A percentile compares a stretch with the other conserved stretches of the same genome.
These are phyloP conservation scores for Pseudolaguvia tuberculata DNA, from an alignment of 2,113 vertebrate genomes.

Conservation along the genomic window DNA sequence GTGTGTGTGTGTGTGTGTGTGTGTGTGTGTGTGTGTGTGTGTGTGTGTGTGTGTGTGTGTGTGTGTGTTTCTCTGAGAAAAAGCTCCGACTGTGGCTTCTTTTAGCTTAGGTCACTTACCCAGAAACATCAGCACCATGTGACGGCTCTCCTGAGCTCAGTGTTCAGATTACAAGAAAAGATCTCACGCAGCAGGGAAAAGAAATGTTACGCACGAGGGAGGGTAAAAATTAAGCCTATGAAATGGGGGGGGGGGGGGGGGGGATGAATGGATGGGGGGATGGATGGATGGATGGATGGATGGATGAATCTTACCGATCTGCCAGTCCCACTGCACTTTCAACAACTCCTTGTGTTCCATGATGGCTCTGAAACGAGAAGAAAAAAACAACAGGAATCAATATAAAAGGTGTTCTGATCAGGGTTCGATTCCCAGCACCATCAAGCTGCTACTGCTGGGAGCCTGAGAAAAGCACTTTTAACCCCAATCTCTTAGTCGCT, in stretches of 20 bases:
- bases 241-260: not conserved
- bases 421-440: no score
- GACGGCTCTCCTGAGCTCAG: constrained; percentile 42
- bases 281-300: no score
- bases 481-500: no score
- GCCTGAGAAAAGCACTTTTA: no score
- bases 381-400: constrained; percentile 50
- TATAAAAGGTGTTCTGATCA: no score
- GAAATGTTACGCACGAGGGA: constrained; percentile 2
- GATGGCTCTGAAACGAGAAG: constrained; percentile 78
- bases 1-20: no score
- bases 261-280: no score
- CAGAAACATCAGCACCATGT: constrained; percentile 31
- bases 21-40: no score
- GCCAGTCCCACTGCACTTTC: constrained; percentile 94
- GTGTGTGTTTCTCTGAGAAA: not conserved
- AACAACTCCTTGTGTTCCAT: constrained; percentile 96
- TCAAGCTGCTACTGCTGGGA: no score
- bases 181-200: constrained; percentile 32
- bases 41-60: no score
- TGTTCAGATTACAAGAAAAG: constrained; percentile 42
- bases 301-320: constrained; percentile 79
- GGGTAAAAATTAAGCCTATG: constrained; percentile 6
- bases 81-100: not conserved
- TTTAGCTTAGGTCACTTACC: not conserved